A percentile compares a stretch with the other conserved stretches of the same genome.
Conservation (phyloP, 2,797 vertebrate genomes). For the Eleutherodactylus coqui region DNA sequence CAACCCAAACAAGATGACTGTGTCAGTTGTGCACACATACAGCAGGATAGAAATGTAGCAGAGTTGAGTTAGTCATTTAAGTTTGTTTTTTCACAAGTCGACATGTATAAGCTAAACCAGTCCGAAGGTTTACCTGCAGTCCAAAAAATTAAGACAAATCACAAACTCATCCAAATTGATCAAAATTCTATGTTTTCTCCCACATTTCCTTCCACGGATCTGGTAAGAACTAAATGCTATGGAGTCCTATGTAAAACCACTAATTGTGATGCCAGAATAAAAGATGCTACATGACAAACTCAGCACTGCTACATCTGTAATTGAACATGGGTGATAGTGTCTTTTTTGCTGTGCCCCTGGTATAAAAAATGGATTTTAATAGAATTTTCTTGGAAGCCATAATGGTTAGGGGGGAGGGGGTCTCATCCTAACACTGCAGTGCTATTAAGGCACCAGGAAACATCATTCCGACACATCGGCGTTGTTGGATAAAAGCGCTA, state of each 20-base stretch:
- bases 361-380: conserved; percentile 34
- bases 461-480: not conserved
- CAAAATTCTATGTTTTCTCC: not conserved
- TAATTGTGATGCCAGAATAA: not conserved
- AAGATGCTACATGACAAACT: not conserved
- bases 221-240: not conserved
- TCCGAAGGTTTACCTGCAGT: not conserved
- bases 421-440: conserved; percentile 40
- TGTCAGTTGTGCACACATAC: not conserved
- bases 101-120: not conserved
- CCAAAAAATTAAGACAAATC: not conserved
- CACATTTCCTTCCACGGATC: not conserved
- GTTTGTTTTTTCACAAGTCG: not conserved
- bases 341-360: not conserved
- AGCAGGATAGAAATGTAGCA: not conserved
- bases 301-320: conserved; percentile 2
- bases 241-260: not conserved
- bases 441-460: conserved; percentile 20
- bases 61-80: not conserved
- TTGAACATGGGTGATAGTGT: not conserved
- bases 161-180: not conserved
- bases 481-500: not conserved
- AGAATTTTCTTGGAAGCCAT: conserved; percentile 30
- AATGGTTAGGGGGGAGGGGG: not conserved
- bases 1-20: no score